Evolutionary conservation across 2,888 invertebrate genomes (phyloP), one percentile per base, ranked within the genome.

Genomic region (Heptascelio sp.): DNA sequence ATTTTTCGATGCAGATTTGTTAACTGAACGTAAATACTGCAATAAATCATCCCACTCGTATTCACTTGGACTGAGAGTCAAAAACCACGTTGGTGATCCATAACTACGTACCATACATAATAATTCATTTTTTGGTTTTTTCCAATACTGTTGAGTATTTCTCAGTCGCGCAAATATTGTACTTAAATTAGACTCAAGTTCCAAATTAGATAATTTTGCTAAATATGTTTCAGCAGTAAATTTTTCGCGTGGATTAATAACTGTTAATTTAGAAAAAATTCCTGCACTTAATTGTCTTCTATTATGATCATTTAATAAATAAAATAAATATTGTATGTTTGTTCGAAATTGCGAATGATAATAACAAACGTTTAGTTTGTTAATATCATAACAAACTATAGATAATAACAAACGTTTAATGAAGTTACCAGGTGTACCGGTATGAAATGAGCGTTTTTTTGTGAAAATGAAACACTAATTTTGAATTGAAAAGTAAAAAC

Each of bases 321-420:
- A 88, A 80, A 90, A 90, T 17, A 89, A 43, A 70, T 88, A 88
- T 68, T 88, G 88, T 40, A 77, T 75, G 78, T 89, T 87, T 43
- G 80, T 49, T 25, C 89, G 55, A 80, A 87, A 89, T 57, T 81
- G 79, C 19, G 85, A 64, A 77, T 88, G 73, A n/a, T n/a, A n/a
- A n/a, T n/a, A n/a, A n/a, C n/a, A n/a, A n/a, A n/a, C n/a, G n/a
- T n/a, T n/a, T n/a, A n/a, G n/a, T n/a, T n/a, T n/a, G n/a, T n/a
- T n/a, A n/a, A n/a, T n/a, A n/a, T n/a, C n/a, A n/a, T n/a, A n/a
- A n/a, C n/a, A n/a, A n/a, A n/a, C n/a, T n/a, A n/a, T n/a, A n/a
- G n/a, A n/a, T n/a, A n/a, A n/a, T n/a, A n/a, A n/a, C n/a, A n/a
- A n/a, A n/a, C n/a, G n/a, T n/a, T n/a, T n/a, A n/a, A n/a, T n/a